A percentile compares a stretch with the other conserved stretches of the same genome.
phyloP scores from a whole-genome alignment of 2,797 vertebrate species.

The Limosa lapponica region DNA sequence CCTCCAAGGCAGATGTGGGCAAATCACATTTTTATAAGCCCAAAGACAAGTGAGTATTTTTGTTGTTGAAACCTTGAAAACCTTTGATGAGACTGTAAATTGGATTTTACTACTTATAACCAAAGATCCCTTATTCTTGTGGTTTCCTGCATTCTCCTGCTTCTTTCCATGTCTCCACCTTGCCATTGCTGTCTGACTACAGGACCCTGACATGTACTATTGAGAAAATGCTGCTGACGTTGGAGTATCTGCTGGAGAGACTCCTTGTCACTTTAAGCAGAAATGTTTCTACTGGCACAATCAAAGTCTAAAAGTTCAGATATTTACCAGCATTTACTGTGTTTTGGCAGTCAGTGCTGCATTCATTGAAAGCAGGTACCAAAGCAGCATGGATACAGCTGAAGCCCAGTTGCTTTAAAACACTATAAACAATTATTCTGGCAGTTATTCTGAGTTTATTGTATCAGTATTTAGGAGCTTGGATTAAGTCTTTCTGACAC shows the following conservation, averaged over 20 bases:
- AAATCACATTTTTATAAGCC: neutral
- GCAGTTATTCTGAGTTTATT: neutral
- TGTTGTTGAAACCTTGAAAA: neutral
- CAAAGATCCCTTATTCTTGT: neutral
- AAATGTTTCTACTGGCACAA: neutral
- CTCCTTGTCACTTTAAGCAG: neutral
- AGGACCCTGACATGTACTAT: neutral
- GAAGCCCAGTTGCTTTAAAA: neutral
- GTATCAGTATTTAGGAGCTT: neutral
- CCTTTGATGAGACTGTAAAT: neutral
- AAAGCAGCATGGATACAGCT: neutral
- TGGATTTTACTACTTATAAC: neutral
- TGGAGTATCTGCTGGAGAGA: neutral
- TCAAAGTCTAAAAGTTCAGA: neutral
- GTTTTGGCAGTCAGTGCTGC: neutral
- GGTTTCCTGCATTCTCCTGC: neutral
- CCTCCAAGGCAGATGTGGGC: accelerated
- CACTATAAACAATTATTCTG: neutral
- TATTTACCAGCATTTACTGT: neutral
- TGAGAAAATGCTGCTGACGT: neutral
- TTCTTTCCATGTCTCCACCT: neutral
- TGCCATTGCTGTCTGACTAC: neutral
- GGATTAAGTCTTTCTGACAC: neutral
- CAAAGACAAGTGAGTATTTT: neutral
- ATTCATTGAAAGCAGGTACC: neutral